phyloP scores from a whole-genome alignment of 2,888 invertebrate genomes.

The Lasioglossum malachurum region DNA sequence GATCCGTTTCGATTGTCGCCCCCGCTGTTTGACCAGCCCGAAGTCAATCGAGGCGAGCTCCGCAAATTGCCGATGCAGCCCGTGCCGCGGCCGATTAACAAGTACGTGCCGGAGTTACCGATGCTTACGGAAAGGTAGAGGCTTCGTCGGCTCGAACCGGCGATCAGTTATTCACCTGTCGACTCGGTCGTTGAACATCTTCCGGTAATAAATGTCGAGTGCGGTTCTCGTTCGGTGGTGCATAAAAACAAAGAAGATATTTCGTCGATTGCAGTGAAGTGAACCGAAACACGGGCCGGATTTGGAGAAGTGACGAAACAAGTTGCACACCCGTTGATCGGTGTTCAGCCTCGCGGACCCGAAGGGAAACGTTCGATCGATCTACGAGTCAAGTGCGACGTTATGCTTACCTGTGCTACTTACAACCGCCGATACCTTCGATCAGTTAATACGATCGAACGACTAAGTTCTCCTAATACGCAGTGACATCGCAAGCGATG shows the following conservation, averaged over 20 bases:
- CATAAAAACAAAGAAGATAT: not conserved
- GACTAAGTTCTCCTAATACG: conserved; percentile 30
- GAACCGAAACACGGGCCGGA: not conserved
- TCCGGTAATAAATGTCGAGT: not conserved
- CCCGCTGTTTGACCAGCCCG: not conserved
- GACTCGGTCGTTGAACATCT: not conserved
- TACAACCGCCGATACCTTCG: not conserved
- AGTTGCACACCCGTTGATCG: not conserved
- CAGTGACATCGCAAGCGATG: conserved; percentile 65
- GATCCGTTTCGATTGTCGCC: conserved; percentile 3
- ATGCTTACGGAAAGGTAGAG: not conserved
- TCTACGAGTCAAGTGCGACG: conserved; percentile 37
- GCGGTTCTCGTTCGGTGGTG: not conserved
- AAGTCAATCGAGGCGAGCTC: not conserved
- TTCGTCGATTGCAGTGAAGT: not conserved
- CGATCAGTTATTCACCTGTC: not conserved
- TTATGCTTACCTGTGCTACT: conserved; percentile 18
- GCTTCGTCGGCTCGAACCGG: not conserved
- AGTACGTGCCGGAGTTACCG: conserved; percentile 19
- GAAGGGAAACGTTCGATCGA: not conserved
- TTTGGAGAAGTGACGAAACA: not conserved
- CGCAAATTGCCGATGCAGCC: conserved; percentile 20
- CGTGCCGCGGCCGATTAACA: conserved; percentile 32
- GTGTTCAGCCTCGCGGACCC: not conserved
- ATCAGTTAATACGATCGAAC: conserved; percentile 36